These are phyloP conservation scores for Hoplodrina blanda DNA, from an alignment of 2,888 invertebrate species.

Conservation along the genomic window DNA sequence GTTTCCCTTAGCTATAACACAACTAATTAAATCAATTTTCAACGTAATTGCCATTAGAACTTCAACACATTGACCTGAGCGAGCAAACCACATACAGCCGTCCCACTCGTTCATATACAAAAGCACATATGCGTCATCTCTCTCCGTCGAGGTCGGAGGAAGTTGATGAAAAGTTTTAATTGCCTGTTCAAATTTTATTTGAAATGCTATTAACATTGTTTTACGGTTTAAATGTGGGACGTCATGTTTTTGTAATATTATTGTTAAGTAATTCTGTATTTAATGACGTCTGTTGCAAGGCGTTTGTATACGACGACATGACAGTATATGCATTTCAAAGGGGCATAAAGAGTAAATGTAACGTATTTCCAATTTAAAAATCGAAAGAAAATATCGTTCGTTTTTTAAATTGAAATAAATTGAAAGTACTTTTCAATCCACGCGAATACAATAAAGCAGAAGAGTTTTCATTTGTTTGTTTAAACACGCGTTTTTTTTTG, in stretches of 20 bases:
- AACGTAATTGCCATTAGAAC: constrained; percentile 59
- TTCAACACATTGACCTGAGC: constrained; percentile 58
- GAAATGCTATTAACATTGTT: constrained; percentile 51
- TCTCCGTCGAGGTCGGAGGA: constrained; percentile 21
- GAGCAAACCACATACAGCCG: constrained; percentile 40
- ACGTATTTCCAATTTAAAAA: no score
- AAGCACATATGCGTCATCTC: constrained; percentile 29
- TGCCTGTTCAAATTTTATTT: constrained; percentile 66
- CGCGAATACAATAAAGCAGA: no score
- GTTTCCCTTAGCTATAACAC: constrained; percentile 39
- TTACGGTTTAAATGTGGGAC: constrained; percentile 38
- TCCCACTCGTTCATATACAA: constrained; percentile 30
- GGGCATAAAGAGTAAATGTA: background rate
- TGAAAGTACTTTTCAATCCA: no score
- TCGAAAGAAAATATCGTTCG: no score
- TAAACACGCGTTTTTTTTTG: no score
- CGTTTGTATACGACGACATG: constrained; percentile 13
- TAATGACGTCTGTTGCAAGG: constrained; percentile 15
- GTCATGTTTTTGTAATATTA: constrained; percentile 41
- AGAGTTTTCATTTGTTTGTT: no score
- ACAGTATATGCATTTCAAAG: background rate
- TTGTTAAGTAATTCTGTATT: constrained; percentile 28
- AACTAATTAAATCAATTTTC: constrained; percentile 64
- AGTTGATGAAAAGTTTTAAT: constrained; percentile 65
- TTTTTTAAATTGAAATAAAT: no score